Percentiles rank a stretch among this genome's conserved stretches.
Evolutionary conservation across 2,888 invertebrate genomes (phyloP).

Genomic region (Aphodius granarius): DNA sequence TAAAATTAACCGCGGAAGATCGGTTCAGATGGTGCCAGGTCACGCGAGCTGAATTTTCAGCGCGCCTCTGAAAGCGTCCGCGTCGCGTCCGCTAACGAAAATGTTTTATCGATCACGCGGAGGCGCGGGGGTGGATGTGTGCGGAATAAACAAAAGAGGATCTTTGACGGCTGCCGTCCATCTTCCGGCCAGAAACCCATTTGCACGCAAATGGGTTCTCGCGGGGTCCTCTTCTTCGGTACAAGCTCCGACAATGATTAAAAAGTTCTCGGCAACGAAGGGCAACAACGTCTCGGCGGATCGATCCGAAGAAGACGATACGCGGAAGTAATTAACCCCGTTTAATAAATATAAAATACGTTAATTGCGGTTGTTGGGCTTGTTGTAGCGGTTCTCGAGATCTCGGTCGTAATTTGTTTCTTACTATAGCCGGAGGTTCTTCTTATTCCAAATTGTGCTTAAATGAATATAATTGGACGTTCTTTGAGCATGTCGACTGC

Average conservation of each 20-base stretch:
- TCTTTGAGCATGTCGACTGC: background rate
- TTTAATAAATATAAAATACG: slow-evolving; percentile 14
- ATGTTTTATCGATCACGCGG: background rate
- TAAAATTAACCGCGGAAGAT: slow-evolving; percentile 6
- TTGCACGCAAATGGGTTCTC: background rate
- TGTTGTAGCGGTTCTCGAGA: background rate
- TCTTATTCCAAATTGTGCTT: background rate
- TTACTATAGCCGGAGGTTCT: background rate
- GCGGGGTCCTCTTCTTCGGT: background rate
- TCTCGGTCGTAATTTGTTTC: background rate
- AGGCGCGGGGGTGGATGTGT: background rate
- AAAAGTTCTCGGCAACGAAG: slow-evolving; percentile 1
- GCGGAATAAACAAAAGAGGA: background rate
- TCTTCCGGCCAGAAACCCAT: background rate
- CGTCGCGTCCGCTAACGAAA: background rate
- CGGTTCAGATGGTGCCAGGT: background rate
- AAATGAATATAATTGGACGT: background rate
- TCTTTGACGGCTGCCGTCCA: background rate
- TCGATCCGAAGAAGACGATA: background rate
- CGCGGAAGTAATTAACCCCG: slow-evolving; percentile 12
- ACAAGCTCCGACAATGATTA: slow-evolving; percentile 3
- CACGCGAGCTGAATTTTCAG: background rate
- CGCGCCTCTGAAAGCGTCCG: background rate
- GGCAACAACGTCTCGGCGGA: background rate
- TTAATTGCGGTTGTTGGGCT: background rate